phyloP scores from a whole-genome alignment of 2,888 invertebrate genomes.

The Colletes collaris region DNA sequence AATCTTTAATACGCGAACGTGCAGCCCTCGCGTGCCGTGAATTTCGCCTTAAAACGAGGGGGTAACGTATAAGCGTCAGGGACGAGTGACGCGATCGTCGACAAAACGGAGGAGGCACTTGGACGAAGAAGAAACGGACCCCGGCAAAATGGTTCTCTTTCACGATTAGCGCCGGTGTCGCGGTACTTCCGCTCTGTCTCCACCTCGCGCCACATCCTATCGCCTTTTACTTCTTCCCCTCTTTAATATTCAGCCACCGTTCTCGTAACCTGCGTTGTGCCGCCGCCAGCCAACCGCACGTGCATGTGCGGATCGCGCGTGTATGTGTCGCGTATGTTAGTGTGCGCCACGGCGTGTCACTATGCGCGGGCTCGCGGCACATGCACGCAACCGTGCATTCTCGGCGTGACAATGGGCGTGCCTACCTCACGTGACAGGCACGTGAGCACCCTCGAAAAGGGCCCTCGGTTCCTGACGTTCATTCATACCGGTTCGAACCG shows the following conservation, averaged over 20 bases:
- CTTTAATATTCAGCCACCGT: slow-evolving; percentile 70
- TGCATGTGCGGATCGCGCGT: not conserved
- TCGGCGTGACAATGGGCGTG: slow-evolving; percentile 72
- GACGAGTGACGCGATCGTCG: not conserved
- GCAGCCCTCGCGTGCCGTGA: slow-evolving; percentile 29
- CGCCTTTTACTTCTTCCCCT: slow-evolving; percentile 68
- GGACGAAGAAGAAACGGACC: slow-evolving; percentile 20
- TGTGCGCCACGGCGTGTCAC: not conserved
- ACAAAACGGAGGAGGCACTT: slow-evolving; percentile 11
- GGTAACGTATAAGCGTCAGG: not conserved
- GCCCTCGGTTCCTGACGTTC: slow-evolving; percentile 64
- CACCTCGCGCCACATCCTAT: slow-evolving; percentile 63
- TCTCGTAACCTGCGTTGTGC: slow-evolving; percentile 56
- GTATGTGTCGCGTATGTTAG: not conserved
- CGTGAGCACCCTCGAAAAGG: slow-evolving; percentile 77
- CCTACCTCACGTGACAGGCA: slow-evolving; percentile 72
- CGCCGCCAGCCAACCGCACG: slow-evolving; percentile 33
- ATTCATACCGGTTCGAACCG: slow-evolving; percentile 58
- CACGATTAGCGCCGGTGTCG: slow-evolving; percentile 70
- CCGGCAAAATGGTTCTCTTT: slow-evolving; percentile 58
- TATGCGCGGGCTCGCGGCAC: slow-evolving; percentile 16
- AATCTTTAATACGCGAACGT: slow-evolving; percentile 53
- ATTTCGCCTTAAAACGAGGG: slow-evolving; percentile 11
- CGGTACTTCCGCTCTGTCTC: slow-evolving; percentile 63
- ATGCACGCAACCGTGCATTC: slow-evolving; percentile 38